Conservation (phyloP, 2,888 invertebrate species). For the Linyphia triangularis region DNA sequence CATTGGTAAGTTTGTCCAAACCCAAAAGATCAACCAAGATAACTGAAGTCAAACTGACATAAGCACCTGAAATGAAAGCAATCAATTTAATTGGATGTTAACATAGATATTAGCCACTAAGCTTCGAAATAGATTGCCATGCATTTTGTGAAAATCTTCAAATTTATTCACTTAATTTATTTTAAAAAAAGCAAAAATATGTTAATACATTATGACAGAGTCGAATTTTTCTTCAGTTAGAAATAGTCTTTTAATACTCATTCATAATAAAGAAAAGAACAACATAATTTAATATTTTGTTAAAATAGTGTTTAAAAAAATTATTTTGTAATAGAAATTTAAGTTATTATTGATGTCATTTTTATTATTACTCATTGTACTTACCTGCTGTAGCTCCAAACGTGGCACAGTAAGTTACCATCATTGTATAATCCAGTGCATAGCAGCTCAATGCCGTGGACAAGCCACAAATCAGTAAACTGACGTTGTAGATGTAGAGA, state of each 20-base stretch:
- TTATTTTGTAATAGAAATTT: no score
- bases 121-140: not conserved
- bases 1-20: conserved; percentile 94
- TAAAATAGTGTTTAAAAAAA: no score
- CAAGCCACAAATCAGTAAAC: conserved; percentile 92
- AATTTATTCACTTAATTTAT: not conserved
- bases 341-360: no score
- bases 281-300: no score
- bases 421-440: conserved; percentile 86
- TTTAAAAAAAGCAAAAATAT: no score
- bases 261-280: no score
- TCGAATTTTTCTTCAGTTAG: no score
- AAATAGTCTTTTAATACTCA: no score
- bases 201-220: no score
- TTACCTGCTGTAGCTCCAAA: conserved; percentile 92
- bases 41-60: conserved; percentile 97
- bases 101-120: not conserved
- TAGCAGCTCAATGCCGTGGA: conserved; percentile 89
- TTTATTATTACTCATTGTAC: no score
- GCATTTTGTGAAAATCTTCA: not conserved
- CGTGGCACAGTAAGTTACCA: conserved; percentile 87
- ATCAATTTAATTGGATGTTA: not conserved
- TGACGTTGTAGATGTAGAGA: conserved; percentile 91
- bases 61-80: conserved; percentile 85
- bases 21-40: conserved; percentile 96